Conservation (phyloP, 2,113 vertebrate species). For the Murina feae region DNA sequence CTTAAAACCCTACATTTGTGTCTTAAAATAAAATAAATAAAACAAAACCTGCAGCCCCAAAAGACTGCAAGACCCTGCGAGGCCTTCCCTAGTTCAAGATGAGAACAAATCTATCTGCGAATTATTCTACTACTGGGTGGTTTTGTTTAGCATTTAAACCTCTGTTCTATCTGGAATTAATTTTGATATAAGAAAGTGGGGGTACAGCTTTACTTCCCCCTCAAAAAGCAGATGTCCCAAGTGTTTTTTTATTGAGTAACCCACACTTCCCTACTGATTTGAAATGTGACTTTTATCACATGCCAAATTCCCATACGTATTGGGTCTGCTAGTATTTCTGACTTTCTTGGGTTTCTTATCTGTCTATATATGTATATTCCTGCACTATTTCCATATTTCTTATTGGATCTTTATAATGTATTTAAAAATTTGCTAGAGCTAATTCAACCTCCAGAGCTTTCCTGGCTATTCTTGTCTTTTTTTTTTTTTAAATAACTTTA, state of each 20-base stretch:
- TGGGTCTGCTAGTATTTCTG: neutral
- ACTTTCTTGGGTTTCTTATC: neutral
- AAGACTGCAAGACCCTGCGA: neutral
- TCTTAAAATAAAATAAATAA: neutral
- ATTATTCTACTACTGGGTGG: neutral
- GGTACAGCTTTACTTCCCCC: neutral
- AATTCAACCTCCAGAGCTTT: neutral
- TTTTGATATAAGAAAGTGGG: neutral
- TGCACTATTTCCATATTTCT: neutral
- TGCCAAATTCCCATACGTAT: neutral
- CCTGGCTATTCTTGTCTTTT: neutral
- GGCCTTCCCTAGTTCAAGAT: neutral
- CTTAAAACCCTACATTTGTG: neutral
- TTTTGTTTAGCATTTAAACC: neutral
- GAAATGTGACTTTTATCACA: slow-evolving; percentile 7
- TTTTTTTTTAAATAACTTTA: neutral
- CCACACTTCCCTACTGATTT: neutral
- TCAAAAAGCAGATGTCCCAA: neutral
- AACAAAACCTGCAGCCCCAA: neutral
- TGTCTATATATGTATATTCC: neutral
- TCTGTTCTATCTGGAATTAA: slow-evolving; percentile 7
- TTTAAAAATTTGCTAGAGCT: neutral
- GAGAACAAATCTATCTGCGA: neutral
- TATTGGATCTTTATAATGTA: neutral
- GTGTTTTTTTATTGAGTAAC: neutral